Percentiles rank a stretch among this genome's conserved stretches.
Conservation (phyloP, 2,888 invertebrate genomes). For the Acrobasis consociella region DNA sequence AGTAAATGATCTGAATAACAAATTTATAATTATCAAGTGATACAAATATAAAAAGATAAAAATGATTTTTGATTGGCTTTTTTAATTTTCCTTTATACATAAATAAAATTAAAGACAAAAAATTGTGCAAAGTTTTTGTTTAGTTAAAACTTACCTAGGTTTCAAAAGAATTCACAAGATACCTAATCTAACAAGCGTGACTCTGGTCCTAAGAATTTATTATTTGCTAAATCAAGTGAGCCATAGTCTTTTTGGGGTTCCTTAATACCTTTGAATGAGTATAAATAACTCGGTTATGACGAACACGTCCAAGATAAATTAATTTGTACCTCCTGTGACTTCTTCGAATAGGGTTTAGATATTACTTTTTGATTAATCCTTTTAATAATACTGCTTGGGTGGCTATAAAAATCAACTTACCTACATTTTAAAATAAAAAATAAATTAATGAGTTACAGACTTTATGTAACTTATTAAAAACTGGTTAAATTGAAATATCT, state of each 20-base stretch:
- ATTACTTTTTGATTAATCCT: slow-evolving; percentile 11
- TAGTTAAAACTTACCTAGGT: not conserved
- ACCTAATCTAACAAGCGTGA: not conserved
- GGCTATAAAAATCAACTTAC: slow-evolving; percentile 17
- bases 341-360: not conserved
- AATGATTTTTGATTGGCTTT: no score
- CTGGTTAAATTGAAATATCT: not conserved
- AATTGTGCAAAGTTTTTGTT: not conserved
- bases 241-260: not conserved
- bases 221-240: slow-evolving; percentile 6
- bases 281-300: slow-evolving; percentile 14
- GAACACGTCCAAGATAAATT: slow-evolving; percentile 12
- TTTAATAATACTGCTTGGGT: not conserved
- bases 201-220: slow-evolving; percentile 10
- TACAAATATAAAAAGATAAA: no score
- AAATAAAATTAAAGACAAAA: not conserved
- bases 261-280: slow-evolving; percentile 7
- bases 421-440: not conserved
- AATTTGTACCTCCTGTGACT: slow-evolving; percentile 12
- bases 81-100: not conserved
- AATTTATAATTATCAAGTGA: no score
- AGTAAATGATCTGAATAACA: no score
- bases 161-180: not conserved
- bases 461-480: not conserved
- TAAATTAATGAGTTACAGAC: not conserved